phyloP scores from a whole-genome alignment of 2,797 vertebrate genomes.

The Sebastes cheni region DNA sequence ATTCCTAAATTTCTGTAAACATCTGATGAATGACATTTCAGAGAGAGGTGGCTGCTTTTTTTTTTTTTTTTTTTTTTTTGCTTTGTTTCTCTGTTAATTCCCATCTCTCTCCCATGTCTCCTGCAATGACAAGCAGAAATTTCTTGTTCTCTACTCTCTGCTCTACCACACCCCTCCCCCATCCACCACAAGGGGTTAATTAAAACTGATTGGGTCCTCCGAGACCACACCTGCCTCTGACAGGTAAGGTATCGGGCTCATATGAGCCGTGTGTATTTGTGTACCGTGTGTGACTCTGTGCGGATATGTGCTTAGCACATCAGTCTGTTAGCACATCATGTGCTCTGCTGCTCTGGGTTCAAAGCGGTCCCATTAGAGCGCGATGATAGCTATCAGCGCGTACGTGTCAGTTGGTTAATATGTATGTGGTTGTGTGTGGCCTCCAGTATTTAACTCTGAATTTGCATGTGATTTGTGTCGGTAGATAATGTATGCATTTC shows the following conservation, averaged over 20 bases:
- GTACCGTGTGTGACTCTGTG: slow-evolving; percentile 42
- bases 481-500: slow-evolving; percentile 43
- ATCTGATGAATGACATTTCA: not conserved
- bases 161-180: slow-evolving; percentile 40
- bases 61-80: not conserved
- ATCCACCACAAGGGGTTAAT: slow-evolving; percentile 85
- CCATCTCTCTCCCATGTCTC: slow-evolving; percentile 1
- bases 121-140: slow-evolving; percentile 44
- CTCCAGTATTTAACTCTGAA: slow-evolving; percentile 32
- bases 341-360: slow-evolving; percentile 61
- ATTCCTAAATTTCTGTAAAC: too few relatives aligned
- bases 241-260: slow-evolving; percentile 74
- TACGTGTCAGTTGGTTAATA: slow-evolving; percentile 8
- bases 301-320: slow-evolving; percentile 62
- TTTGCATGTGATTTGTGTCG: slow-evolving; percentile 64
- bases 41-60: not conserved
- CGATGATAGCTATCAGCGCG: slow-evolving; percentile 13
- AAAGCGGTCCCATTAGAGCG: slow-evolving; percentile 47
- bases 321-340: slow-evolving; percentile 59
- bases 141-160: not conserved
- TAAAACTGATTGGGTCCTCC: slow-evolving; percentile 85
- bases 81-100: slow-evolving; percentile 17
- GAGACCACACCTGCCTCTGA: slow-evolving; percentile 84
- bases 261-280: slow-evolving; percentile 51
- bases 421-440: slow-evolving; percentile 37